phyloP scores from a whole-genome alignment of 1,140 invertebrate species.

The Geopemphigus sp. region DNA sequence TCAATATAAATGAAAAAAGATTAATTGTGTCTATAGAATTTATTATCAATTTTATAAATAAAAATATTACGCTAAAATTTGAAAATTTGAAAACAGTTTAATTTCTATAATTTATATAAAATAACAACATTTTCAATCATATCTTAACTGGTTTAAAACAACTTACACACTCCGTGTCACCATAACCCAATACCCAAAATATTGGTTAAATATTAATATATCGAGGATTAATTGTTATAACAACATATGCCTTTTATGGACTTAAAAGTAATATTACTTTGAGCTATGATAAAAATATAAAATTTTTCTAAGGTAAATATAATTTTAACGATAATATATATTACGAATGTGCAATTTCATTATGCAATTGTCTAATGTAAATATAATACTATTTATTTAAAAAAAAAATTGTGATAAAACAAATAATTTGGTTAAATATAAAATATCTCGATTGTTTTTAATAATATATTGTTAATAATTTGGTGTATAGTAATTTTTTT shows the following conservation, averaged over 20 bases:
- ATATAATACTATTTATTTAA: neutral
- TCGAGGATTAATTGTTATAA: neutral
- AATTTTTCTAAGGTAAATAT: slow-evolving; percentile 15
- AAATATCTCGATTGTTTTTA: slow-evolving; percentile 18
- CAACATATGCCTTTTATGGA: neutral
- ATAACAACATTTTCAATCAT: slow-evolving; percentile 17
- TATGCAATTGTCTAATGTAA: slow-evolving; percentile 11
- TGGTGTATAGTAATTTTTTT: slow-evolving; percentile 8
- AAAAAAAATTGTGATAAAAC: neutral
- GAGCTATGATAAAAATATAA: slow-evolving; percentile 8
- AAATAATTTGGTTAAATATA: neutral
- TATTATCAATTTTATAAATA: slow-evolving; percentile 36
- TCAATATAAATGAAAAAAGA: neutral
- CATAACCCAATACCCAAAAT: neutral
- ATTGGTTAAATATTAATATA: neutral
- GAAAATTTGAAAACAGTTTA: neutral
- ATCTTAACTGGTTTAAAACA: neutral
- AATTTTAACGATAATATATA: neutral
- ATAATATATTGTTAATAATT: slow-evolving; percentile 16
- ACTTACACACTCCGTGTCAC: too few relatives aligned
- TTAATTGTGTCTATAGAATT: slow-evolving; percentile 11
- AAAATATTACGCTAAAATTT: slow-evolving; percentile 11
- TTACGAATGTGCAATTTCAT: neutral
- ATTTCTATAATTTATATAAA: slow-evolving; percentile 23
- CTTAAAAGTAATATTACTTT: slow-evolving; percentile 18